Conservation (phyloP, 1,140 invertebrate species). For the Drosophila carrolli region DNA sequence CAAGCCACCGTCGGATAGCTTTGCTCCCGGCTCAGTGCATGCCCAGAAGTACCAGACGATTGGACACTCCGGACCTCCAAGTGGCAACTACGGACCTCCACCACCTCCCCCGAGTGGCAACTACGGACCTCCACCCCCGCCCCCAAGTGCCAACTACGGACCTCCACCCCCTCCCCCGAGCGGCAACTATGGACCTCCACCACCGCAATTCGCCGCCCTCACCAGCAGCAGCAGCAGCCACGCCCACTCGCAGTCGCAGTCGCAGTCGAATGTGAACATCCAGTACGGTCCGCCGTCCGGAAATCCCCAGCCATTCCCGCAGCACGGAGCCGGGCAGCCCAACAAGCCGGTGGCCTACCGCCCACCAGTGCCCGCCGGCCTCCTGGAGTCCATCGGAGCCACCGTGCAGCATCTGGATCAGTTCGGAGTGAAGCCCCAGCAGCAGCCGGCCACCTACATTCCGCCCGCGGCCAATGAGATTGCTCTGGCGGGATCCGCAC, state of each 20-base stretch:
- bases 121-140: slow-evolving; percentile 13
- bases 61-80: slow-evolving; percentile 14
- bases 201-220: slow-evolving; percentile 71
- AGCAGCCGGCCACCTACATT: slow-evolving; percentile 86
- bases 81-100: slow-evolving; percentile 82
- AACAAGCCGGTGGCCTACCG: slow-evolving; percentile 88
- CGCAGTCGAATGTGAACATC: slow-evolving; percentile 56
- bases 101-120: slow-evolving; percentile 67
- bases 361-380: slow-evolving; percentile 88
- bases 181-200: slow-evolving; percentile 31
- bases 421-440: slow-evolving; percentile 75
- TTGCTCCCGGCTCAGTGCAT: slow-evolving; percentile 63
- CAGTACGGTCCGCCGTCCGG: slow-evolving; percentile 82
- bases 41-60: slow-evolving; percentile 64
- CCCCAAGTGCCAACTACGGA: slow-evolving; percentile 58
- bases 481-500: slow-evolving; percentile 57
- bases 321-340: slow-evolving; percentile 85
- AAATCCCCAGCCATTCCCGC: slow-evolving; percentile 53
- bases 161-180: slow-evolving; percentile 45
- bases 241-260: slow-evolving; percentile 34
- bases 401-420: slow-evolving; percentile 85
- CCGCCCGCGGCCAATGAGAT: slow-evolving; percentile 88
- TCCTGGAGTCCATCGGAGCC: slow-evolving; percentile 88
- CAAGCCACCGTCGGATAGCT: slow-evolving; percentile 70
- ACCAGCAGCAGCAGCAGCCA: slow-evolving; percentile 51